A percentile compares a stretch with the other conserved stretches of the same genome.
phyloP scores from a whole-genome alignment of 2,888 invertebrate species.

The Amblyteles armatorius region DNA sequence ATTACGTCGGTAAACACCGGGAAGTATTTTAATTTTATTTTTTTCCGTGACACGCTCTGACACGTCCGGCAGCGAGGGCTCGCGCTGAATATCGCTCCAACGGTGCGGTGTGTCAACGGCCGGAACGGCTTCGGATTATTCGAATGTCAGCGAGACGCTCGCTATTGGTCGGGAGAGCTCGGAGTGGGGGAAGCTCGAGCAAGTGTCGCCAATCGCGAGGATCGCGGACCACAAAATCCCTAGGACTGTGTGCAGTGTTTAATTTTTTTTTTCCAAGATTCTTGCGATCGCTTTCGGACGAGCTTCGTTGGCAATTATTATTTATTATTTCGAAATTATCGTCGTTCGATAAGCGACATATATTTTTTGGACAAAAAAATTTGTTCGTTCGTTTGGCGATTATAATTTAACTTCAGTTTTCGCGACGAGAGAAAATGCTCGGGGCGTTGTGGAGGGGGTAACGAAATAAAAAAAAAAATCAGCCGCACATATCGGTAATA shows the following conservation, averaged over 20 bases:
- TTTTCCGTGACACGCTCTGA: not conserved
- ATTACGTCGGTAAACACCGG: too few relatives aligned
- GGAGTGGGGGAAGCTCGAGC: not conserved
- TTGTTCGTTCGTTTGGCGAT: too few relatives aligned
- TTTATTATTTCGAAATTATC: too few relatives aligned
- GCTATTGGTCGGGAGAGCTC: constrained; percentile 34
- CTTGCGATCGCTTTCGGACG: too few relatives aligned
- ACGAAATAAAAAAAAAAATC: constrained; percentile 9
- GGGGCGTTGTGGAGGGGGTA: not conserved
- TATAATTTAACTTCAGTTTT: too few relatives aligned
- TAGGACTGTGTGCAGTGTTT: not conserved
- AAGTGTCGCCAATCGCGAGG: not conserved
- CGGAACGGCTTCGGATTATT: constrained; percentile 58
- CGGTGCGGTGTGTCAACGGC: constrained; percentile 46
- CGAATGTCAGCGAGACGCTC: constrained; percentile 41
- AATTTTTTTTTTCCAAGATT: too few relatives aligned
- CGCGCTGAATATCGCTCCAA: not conserved
- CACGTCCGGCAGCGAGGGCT: not conserved
- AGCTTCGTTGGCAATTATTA: too few relatives aligned
- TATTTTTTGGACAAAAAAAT: too few relatives aligned
- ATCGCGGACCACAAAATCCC: not conserved
- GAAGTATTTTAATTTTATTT: not conserved
- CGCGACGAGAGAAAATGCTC: not conserved
- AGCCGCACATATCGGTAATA: constrained; percentile 19
- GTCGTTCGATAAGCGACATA: too few relatives aligned